Conservation (phyloP, 64 coral and sea anemone species). For the Stichodactyla mertensii region DNA sequence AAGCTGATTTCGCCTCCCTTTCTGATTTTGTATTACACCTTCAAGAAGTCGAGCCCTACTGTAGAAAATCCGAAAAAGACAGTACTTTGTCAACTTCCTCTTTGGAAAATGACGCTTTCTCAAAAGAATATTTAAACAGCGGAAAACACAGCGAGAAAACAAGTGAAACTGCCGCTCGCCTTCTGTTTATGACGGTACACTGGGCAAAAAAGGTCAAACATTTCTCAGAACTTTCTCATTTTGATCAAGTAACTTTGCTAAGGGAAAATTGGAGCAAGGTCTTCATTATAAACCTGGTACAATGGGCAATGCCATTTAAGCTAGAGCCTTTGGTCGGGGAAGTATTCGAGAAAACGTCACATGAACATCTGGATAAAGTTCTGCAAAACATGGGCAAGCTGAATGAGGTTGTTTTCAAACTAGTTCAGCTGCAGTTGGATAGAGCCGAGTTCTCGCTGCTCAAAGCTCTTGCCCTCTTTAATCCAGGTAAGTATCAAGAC, state of each 20-base stretch:
- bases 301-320: conserved; percentile 95
- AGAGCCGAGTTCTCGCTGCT: conserved; percentile 82
- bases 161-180: conserved; percentile 80
- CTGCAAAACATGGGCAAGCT: conserved; percentile 84
- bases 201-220: conserved; percentile 94
- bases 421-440: conserved; percentile 75
- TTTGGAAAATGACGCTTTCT: conserved; percentile 16
- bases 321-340: conserved; percentile 63
- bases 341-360: conserved; percentile 60
- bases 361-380: conserved; percentile 66
- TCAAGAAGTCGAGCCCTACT: conserved; percentile 84
- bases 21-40: conserved; percentile 88
- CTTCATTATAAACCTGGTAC: conserved; percentile 86
- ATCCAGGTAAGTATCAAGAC: conserved; percentile 68
- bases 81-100: conserved; percentile 26
- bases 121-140: not conserved
- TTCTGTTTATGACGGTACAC: conserved; percentile 91
- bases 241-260: conserved; percentile 82
- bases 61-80: conserved; percentile 19
- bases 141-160: conserved; percentile 29
- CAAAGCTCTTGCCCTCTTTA: conserved; percentile 87
- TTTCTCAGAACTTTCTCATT: conserved; percentile 92
- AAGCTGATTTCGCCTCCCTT: conserved; percentile 75
- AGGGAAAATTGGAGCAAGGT: conserved; percentile 95
- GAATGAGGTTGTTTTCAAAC: conserved; percentile 90